These are phyloP conservation scores for Sphecodes monilicornis DNA, from an alignment of 2,888 invertebrate species.

Conservation along the genomic window DNA sequence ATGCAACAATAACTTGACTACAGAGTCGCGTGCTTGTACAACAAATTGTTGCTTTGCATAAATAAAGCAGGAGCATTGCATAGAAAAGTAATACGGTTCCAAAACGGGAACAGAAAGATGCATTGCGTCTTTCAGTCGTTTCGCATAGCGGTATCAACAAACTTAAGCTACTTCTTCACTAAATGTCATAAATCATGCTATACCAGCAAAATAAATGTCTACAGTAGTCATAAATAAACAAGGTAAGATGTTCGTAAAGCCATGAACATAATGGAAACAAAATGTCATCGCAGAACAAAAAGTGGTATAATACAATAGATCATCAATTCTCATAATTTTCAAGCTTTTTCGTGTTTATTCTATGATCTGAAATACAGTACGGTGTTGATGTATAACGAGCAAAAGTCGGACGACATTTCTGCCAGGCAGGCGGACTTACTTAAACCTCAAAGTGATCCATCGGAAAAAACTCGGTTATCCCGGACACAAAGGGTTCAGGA, in stretches of 20 bases:
- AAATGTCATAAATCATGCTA: not conserved
- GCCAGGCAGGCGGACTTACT: slow-evolving; percentile 12
- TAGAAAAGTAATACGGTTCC: not conserved
- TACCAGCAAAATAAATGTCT: not conserved
- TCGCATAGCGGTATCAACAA: not conserved
- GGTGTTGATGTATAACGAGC: not conserved
- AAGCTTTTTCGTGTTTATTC: not conserved
- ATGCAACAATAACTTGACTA: not conserved
- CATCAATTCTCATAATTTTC: slow-evolving; percentile 11
- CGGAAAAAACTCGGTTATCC: slow-evolving; percentile 9
- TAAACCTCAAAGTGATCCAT: slow-evolving; percentile 31
- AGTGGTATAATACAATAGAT: not conserved
- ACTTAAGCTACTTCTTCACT: not conserved
- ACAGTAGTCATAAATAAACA: not conserved
- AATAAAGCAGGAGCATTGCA: not conserved
- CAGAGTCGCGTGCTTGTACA: not conserved
- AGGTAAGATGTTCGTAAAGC: not conserved
- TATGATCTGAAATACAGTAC: not conserved
- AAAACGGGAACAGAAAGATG: not conserved
- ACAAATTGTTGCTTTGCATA: not conserved
- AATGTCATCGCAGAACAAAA: not conserved
- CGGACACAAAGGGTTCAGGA: not conserved
- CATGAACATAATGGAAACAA: slow-evolving; percentile 6
- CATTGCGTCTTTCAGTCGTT: not conserved
- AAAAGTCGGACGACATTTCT: not conserved